These are phyloP conservation scores for Pampusana beccarii DNA, from an alignment of 2,113 vertebrate species.

Conservation along the genomic window DNA sequence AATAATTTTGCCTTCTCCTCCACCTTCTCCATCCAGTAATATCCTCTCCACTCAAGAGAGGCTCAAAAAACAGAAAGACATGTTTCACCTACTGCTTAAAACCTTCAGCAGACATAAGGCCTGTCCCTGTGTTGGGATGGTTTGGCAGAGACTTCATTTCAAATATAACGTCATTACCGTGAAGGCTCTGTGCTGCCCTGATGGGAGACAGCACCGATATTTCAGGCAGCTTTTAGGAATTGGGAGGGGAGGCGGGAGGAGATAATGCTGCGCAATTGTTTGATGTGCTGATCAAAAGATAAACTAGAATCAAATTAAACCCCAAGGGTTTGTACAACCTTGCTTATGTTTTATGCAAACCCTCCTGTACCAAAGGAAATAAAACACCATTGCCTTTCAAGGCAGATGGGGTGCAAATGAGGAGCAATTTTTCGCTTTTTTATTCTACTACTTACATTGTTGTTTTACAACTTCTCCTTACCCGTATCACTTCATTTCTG, in stretches of 20 bases:
- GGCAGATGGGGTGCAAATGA: constrained; percentile 35
- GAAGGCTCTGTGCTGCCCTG: background rate
- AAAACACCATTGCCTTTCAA: constrained; percentile 5
- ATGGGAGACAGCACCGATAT: background rate
- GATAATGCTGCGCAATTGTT: constrained; percentile 39
- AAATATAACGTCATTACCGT: background rate
- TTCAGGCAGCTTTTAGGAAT: constrained; percentile 12
- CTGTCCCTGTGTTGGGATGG: background rate
- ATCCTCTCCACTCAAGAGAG: background rate
- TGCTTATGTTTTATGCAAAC: constrained; percentile 61
- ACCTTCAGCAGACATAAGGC: background rate
- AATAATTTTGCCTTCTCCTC: background rate
- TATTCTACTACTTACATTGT: background rate
- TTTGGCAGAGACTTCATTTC: background rate
- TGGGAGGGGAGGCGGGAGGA: background rate
- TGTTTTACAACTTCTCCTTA: constrained; percentile 9
- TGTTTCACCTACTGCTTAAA: background rate
- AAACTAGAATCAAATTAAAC: constrained; percentile 56
- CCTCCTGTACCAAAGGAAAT: constrained; percentile 35
- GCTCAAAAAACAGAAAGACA: background rate
- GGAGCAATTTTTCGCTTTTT: background rate
- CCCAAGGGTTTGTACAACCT: constrained; percentile 38
- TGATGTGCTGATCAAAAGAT: constrained; percentile 68
- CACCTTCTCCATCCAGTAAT: background rate
- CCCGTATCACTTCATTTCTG: background rate